These are phyloP conservation scores for Embidobia sp. DNA, from an alignment of 2,888 invertebrate species.

Conservation along the genomic window DNA sequence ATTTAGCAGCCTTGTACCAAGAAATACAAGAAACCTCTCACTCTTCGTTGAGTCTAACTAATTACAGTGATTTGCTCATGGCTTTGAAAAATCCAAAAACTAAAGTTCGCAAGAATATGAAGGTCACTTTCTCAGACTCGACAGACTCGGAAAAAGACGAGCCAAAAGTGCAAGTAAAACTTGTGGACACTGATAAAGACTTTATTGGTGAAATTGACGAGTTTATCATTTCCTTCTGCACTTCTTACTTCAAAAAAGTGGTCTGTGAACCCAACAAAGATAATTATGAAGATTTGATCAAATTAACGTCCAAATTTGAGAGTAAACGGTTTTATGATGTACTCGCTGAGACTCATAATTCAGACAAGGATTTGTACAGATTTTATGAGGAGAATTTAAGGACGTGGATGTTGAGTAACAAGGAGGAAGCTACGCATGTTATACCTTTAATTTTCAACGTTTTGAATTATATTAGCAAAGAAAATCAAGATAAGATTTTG, in stretches of 20 bases:
- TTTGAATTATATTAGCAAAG: slow-evolving; percentile 82
- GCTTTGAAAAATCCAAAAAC: slow-evolving; percentile 81
- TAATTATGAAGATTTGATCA: slow-evolving; percentile 83
- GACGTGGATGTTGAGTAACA: slow-evolving; percentile 83
- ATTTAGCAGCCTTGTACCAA: slow-evolving; percentile 69
- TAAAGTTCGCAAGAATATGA: slow-evolving; percentile 82
- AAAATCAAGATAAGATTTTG: slow-evolving; percentile 83
- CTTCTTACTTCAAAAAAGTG: slow-evolving; percentile 84
- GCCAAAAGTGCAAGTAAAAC: slow-evolving; percentile 21
- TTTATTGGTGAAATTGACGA: slow-evolving; percentile 82
- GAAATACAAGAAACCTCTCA: slow-evolving; percentile 64
- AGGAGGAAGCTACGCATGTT: slow-evolving; percentile 83
- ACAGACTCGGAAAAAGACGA: slow-evolving; percentile 67
- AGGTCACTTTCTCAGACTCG: slow-evolving; percentile 83
- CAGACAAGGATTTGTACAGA: slow-evolving; percentile 72
- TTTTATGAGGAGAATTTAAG: slow-evolving; percentile 81
- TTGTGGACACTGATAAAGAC: slow-evolving; percentile 70
- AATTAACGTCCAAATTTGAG: slow-evolving; percentile 84
- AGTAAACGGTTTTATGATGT: slow-evolving; percentile 82
- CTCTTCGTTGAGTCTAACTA: slow-evolving; percentile 32
- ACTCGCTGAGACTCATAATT: slow-evolving; percentile 77
- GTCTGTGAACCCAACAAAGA: slow-evolving; percentile 79
- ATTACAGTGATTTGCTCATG: slow-evolving; percentile 82
- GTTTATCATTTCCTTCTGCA: slow-evolving; percentile 82
- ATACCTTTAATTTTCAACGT: slow-evolving; percentile 86